Base-by-base conservation (phyloP, 30 jellyfish, hydroid and myxozoan genomes). In the Cassiopea andromeda region DNA sequence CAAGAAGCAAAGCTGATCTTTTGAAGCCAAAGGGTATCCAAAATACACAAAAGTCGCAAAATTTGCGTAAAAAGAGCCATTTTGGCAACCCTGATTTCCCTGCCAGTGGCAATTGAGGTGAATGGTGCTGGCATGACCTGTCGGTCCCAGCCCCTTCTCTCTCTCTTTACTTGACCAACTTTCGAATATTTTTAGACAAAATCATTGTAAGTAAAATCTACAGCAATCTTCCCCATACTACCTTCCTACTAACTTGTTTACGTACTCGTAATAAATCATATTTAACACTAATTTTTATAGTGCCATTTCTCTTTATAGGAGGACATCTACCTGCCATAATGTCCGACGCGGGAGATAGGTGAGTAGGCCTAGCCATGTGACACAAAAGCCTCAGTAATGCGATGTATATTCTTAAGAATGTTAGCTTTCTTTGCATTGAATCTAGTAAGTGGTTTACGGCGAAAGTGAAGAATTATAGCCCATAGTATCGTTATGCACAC, bases 301-400 rank as follows among this genome's bases (percentile, higher is more conserved):
- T 16, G 47, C 16, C 13, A 57, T 75, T 77, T 84, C 83, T 79
- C 64, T 54, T 48, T 45, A 44, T 82, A 93, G 98, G 92, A 93
- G 98, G 98, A 93, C 92, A 85, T 93, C 98, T 91, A 82, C 96
- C 97, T 75, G 88, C 91, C 64, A 93, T 83, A 84, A 93, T 93
- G 98, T 93, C 98, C 89, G 98, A 93, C 77, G 97, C 97, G 97
- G 98, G 94, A 91, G 98, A 86, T 73, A 85, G 98, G 98, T 93
- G 78, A 81, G 98, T 85, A 27, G 89, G 90, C 90, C 83, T 80
- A 91, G 44, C 69, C 70, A 75, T 48, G 86, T 75, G 72, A 9
- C 50, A 19, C 38, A 27, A 27, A 27, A 27, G 38, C 38, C 38
- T 27, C 38, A 27, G 38, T 27, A 27, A 27, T 27, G 38, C 38